Conservation (phyloP, 2,888 invertebrate genomes). For the Ophioninae sp. region DNA sequence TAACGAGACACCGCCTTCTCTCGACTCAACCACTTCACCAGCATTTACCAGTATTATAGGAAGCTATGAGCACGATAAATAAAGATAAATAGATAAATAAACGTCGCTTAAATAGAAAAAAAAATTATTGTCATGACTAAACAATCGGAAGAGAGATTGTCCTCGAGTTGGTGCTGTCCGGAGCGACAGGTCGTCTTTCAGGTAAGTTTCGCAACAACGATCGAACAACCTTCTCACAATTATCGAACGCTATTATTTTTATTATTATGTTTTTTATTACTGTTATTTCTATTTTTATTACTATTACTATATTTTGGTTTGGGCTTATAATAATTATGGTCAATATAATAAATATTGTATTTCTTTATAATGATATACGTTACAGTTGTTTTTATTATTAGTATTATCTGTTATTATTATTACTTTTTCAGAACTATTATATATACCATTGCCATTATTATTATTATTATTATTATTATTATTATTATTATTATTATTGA, state of each 20-base stretch:
- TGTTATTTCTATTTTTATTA: too few species aligned
- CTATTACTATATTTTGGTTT: too few species aligned
- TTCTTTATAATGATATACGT: too few species aligned
- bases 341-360: too few species aligned
- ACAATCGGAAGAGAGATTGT: constrained; percentile 33
- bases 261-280: constrained; percentile 10
- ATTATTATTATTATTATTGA: constrained; percentile 34
- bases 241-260: constrained; percentile 29
- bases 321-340: too few species aligned
- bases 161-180: constrained; percentile 30
- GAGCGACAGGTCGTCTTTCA: constrained; percentile 58
- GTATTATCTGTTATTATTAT: too few species aligned
- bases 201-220: constrained; percentile 43
- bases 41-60: background rate
- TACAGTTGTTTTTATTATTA: too few species aligned
- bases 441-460: background rate
- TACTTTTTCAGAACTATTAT: too few species aligned
- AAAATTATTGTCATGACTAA: background rate
- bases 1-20: constrained; percentile 4
- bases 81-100: background rate
- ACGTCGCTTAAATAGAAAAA: background rate
- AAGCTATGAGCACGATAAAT: background rate
- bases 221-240: constrained; percentile 26
- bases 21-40: background rate
- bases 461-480: constrained; percentile 39